Evolutionary conservation across 2,113 vertebrate genomes (phyloP), one percentile per base, ranked within the genome.

Genomic region (Haplotaxodon microlepis): DNA sequence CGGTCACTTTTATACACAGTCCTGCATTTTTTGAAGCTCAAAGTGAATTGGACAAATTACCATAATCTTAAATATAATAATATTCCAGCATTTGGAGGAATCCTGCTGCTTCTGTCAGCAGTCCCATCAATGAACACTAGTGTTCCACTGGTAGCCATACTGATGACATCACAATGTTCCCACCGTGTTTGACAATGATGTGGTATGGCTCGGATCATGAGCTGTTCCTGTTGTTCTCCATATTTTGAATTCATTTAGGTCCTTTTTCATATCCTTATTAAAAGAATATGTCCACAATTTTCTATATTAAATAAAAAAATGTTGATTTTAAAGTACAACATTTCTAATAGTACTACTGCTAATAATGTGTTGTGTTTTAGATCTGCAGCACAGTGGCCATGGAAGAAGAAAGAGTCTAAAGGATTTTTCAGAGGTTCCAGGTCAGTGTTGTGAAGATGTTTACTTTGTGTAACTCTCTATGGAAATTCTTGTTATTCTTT

Each of bases 341-440:
- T 63, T 34, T 63, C 59, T 63, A 63, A 63, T 34, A n/a, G 1
- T 63, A 63, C 34, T 69, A 21, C n/a, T 40, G 40, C 16, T 31
- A 31, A 12, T 19, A 10, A 47, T 83, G 12, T 90, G 83, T 63
- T 71, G 1, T 85, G n/a, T 88, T 45, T 73, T 27, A 99, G 99
- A 94, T 97, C 98, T 93, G 97, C 98, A 83, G 96, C 96, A 53
- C 96, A 95, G 88, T 99, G 98, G 98, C 98, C 97, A 0, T 99
- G 99, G 99, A 95, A 95, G 92, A 97, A 97, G 96, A 99, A 99
- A 93, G 96, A 97, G 69, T 93, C 98, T 36, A 98, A 94, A 95
- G 99, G 97, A 8, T 99, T 98, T 95, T 99, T 99, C 91, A 96
- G 99, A 96, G 99, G 99, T 84, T 99, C 98, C 85, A 97, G 98